Evolutionary conservation across 2,797 vertebrate species (phyloP), one percentile per base, ranked within the genome.

Genomic region (Acrossocheilus wenchowensis): DNA sequence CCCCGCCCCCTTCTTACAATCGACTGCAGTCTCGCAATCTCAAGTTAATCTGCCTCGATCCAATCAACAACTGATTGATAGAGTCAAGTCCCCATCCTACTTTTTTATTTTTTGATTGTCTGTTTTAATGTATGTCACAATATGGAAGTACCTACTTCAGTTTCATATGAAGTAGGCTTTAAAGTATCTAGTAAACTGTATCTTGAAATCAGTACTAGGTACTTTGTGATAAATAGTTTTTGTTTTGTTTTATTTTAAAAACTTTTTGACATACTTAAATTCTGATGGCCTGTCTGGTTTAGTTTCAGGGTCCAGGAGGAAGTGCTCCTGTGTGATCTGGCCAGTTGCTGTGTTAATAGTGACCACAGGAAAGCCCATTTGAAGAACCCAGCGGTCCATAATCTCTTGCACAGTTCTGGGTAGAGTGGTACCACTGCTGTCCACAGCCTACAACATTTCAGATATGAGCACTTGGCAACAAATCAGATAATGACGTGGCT

Each of bases 341-440:
- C 98, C 97, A 0, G 14, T 90, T 0, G 0, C 0, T 0, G 97
- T 98, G 87, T 98, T 0, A 4, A 98, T 94, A 0, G 94, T 97
- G 36, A 99, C 91, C 89, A 98, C 91, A 0, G 98, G 98, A 87
- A 97, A 99, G 74, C 98, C 98, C 98, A 99, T 99, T 92, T 99
- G 98, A 89, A 97, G 95, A 0, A 94, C 97, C 98, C 98, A 99
- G 79, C 95, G 96, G 89, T 98, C 96, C 98, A 99, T 99, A 91
- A 99, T 98, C 0, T 7, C 0, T 0, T 90, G 0, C 52, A 99
- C 91, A 0, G 0, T 1, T 2, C 0, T 0, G 0, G 97, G 97
- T 54, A 97, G 93, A 0, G 0, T 0, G 0, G 87, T 0, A 0
- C 0, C 0, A 10, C 0, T 0, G 0, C 0, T 0, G 0, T 3